Evolutionary conservation across 2,113 vertebrate species (phyloP).

Genomic region (Antechinus flavipes): DNA sequence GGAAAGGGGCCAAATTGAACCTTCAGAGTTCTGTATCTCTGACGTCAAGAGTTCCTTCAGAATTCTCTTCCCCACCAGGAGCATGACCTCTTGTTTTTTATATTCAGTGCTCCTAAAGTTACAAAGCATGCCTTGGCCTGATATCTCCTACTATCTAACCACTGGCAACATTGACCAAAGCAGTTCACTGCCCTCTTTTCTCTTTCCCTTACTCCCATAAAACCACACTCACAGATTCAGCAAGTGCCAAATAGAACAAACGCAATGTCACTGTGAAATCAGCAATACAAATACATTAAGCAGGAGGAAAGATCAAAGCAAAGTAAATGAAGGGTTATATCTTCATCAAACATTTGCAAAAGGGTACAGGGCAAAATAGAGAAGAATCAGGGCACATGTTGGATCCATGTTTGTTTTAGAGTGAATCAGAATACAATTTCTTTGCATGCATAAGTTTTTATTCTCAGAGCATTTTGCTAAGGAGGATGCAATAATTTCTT

Average conservation of each 20-base stretch:
- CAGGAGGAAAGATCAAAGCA: slow-evolving; percentile 45
- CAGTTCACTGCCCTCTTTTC: slow-evolving; percentile 38
- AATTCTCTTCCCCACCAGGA: neutral
- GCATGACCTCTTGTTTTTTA: neutral
- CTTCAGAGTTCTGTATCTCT: neutral
- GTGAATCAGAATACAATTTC: slow-evolving; percentile 43
- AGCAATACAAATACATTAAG: slow-evolving; percentile 58
- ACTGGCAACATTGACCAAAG: neutral
- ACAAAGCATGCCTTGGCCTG: neutral
- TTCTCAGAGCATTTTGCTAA: slow-evolving; percentile 23
- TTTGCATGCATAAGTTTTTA: slow-evolving; percentile 39
- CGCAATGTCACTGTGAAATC: slow-evolving; percentile 24
- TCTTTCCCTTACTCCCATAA: slow-evolving; percentile 15
- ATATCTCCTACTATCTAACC: neutral
- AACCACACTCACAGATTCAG: slow-evolving; percentile 52
- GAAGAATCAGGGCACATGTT: slow-evolving; percentile 57
- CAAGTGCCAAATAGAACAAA: slow-evolving; percentile 50
- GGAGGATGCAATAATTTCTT: slow-evolving; percentile 47
- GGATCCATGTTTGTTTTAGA: slow-evolving; percentile 45
- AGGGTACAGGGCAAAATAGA: slow-evolving; percentile 45
- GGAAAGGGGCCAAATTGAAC: neutral
- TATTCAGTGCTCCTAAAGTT: neutral
- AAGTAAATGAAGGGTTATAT: slow-evolving; percentile 43
- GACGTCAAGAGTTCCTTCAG: neutral
- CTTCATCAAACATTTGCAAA: slow-evolving; percentile 80